Evolutionary conservation across 2,888 invertebrate genomes (phyloP).

Genomic region (Drosophila longiperda): DNA sequence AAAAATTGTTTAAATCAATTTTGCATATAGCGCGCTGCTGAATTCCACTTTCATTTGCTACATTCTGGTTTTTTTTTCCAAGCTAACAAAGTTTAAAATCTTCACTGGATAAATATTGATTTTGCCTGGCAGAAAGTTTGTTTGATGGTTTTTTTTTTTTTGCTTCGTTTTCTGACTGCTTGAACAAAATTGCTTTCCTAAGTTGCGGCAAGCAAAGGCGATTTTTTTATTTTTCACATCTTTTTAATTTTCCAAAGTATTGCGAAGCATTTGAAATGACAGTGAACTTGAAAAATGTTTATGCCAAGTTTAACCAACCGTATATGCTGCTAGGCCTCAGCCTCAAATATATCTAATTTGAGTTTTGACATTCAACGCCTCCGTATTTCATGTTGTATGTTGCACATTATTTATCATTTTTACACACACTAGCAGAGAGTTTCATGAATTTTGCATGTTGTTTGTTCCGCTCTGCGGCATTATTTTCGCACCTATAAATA

Average conservation of each 20-base stretch:
- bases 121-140: constrained; percentile 60
- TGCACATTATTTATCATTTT: constrained; percentile 38
- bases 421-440: background rate
- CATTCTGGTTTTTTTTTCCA: constrained; percentile 6
- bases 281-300: constrained; percentile 60
- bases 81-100: constrained; percentile 53
- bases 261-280: constrained; percentile 25
- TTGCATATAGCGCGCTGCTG: constrained; percentile 36
- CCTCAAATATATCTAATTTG: constrained; percentile 39
- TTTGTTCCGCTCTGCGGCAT: background rate
- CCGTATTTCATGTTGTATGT: constrained; percentile 42
- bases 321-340: constrained; percentile 1
- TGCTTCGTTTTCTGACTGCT: background rate
- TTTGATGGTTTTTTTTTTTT: constrained; percentile 17
- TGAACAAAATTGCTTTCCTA: constrained; percentile 48
- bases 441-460: background rate
- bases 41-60: constrained; percentile 36
- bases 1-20: constrained; percentile 73
- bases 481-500: background rate
- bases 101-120: constrained; percentile 72
- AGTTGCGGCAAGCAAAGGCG: constrained; percentile 39
- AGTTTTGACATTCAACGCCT: constrained; percentile 68
- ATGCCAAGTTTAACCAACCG: constrained; percentile 57
- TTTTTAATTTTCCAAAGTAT: constrained; percentile 17
- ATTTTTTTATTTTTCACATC: constrained; percentile 6